Conservation (phyloP, 2,888 invertebrate species). For the Cephonodes hylas region DNA sequence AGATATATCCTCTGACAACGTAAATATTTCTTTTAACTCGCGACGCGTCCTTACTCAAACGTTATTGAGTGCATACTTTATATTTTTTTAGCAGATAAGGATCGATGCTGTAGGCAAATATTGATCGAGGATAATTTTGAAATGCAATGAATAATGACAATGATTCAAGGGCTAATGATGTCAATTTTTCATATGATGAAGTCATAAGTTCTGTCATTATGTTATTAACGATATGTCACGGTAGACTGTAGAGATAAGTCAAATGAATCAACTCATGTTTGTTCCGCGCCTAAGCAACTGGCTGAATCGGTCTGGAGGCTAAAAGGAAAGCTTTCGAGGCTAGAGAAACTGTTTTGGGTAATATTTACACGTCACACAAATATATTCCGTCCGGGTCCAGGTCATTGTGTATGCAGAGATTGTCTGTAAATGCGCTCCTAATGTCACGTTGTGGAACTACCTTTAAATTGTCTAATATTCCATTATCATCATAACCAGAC, state of each 20-base stretch:
- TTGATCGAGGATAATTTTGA: not conserved
- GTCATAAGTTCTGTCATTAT: not conserved
- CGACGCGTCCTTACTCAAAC: conserved; percentile 2
- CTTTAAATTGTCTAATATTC: no score
- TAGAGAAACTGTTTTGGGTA: no score
- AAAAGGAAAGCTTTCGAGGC: no score
- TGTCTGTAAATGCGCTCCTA: no score
- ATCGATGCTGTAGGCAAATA: not conserved
- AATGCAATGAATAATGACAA: not conserved
- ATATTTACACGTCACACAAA: no score
- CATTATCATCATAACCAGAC: no score
- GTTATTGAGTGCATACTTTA: not conserved
- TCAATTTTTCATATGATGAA: not conserved
- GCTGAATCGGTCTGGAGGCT: no score
- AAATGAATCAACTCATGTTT: not conserved
- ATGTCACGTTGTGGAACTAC: no score
- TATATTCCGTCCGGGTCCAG: no score
- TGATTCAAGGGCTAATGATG: not conserved
- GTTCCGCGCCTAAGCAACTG: not conserved
- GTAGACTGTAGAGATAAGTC: not conserved
- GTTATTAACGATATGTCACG: not conserved
- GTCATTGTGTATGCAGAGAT: no score
- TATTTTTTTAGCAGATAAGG: not conserved
- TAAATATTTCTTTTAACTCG: conserved; percentile 9
- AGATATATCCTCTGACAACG: conserved; percentile 8